A percentile compares a stretch with the other conserved stretches of the same genome.
Conservation (phyloP, 2,113 vertebrate genomes). For the Prinia subflava region DNA sequence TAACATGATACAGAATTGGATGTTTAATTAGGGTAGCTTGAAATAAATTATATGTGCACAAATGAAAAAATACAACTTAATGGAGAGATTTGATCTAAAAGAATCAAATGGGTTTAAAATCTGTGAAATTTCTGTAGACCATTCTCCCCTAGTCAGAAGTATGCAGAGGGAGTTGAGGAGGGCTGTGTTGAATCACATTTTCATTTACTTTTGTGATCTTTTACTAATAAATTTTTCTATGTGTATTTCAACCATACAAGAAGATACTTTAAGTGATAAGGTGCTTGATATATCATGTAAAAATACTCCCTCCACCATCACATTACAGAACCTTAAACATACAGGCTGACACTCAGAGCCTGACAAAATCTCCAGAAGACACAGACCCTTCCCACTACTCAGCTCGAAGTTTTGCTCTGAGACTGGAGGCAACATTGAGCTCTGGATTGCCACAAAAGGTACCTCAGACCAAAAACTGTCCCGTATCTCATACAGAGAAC, state of each 20-base stretch:
- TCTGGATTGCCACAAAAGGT: background rate
- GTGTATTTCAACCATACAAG: background rate
- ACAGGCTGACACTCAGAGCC: background rate
- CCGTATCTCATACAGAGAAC: background rate
- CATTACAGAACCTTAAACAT: background rate
- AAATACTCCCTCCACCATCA: background rate
- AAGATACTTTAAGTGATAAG: background rate
- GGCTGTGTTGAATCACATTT: background rate
- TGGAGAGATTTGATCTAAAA: background rate
- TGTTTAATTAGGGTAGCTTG: background rate
- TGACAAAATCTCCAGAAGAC: background rate
- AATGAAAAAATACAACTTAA: background rate
- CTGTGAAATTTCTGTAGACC: background rate
- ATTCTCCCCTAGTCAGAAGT: background rate
- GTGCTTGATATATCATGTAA: background rate
- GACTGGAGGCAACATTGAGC: background rate
- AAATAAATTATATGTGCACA: background rate
- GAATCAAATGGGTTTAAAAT: background rate
- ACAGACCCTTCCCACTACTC: background rate
- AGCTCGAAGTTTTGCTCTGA: background rate
- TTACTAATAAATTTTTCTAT: background rate
- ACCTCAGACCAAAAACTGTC: rapidly evolving
- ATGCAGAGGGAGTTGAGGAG: background rate
- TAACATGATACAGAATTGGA: background rate
- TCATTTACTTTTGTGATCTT: background rate